Base-by-base conservation (phyloP, 2,797 vertebrate genomes). In the Cyclura pinguis region DNA sequence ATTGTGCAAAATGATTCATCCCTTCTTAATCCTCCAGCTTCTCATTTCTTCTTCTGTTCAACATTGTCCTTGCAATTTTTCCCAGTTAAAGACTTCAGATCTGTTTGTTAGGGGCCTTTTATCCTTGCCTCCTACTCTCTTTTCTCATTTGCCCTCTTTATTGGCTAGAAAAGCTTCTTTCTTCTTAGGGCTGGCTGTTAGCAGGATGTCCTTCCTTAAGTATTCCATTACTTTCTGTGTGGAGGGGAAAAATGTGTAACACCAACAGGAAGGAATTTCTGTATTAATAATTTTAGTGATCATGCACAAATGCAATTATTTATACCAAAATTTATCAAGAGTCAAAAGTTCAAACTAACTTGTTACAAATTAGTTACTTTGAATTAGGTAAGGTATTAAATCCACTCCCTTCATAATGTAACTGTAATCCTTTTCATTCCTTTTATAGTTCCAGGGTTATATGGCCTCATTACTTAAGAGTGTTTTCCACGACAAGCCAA, bases 261-360 rank as follows among this genome's bases (percentile, higher is more conserved):
- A 18, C 82, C 92, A 57, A 76, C 50, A 89, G 87, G 92, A 92
- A 93, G 42, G 69, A 80, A 74, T 92, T 95, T 95, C 73, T 5
- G 64, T 12, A 62, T 78, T 0, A 3, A 29, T 92, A 62, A 73
- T 52, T 93, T 94, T 94, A 95, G 85, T 93, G 93, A 96, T 92
- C 90, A 77, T 90, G 86, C 93, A 69, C 74, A 35, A 6, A 16
- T 38, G 7, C 29, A 14, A 24, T 16, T 32, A 47, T 67, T 86
- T 64, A 86, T 74, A 27, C 38, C 69, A 81, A 81, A 35, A 35
- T 50, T 32, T 80, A 59, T 80, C 64, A 16, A 42, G 62, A 67
- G 24, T 62, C 5, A 62, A 20, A 62, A 62, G 59, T 74, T 74
- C 14, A 38, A 38, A 38, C 16, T 20, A 35, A 74, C 73, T 16